Conservation (phyloP, 2,888 invertebrate genomes). For the Adelphocoris suturalis region DNA sequence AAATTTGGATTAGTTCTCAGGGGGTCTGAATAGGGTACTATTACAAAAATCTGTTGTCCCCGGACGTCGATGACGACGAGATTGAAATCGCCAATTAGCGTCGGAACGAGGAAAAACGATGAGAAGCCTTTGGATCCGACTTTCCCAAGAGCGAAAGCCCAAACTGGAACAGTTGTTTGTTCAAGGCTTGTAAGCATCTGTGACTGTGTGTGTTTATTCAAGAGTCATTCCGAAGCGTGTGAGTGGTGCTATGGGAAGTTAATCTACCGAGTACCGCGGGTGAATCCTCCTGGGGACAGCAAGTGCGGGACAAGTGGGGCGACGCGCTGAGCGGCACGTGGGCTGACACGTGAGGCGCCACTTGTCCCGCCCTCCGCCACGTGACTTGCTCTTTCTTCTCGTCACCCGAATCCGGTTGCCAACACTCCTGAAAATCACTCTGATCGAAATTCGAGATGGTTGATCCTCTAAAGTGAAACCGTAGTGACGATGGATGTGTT, state of each 20-base stretch:
- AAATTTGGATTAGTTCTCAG: not conserved
- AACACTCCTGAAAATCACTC: slow-evolving; percentile 16
- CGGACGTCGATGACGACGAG: not conserved
- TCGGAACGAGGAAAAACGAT: slow-evolving; percentile 23
- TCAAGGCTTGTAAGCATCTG: slow-evolving; percentile 44
- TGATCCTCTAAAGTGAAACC: not conserved
- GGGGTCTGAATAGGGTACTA: too few relatives aligned
- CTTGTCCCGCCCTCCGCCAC: slow-evolving; percentile 65
- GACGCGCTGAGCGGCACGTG: slow-evolving; percentile 50
- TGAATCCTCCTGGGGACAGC: slow-evolving; percentile 27
- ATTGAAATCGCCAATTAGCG: slow-evolving; percentile 24
- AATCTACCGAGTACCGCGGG: slow-evolving; percentile 49
- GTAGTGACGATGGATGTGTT: not conserved
- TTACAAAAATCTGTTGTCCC: not conserved
- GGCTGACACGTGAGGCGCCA: slow-evolving; percentile 8
- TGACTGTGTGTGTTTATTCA: slow-evolving; percentile 22
- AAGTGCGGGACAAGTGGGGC: slow-evolving; percentile 49
- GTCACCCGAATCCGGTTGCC: slow-evolving; percentile 47
- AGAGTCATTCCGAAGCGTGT: slow-evolving; percentile 71
- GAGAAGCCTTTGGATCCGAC: not conserved
- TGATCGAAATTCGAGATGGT: slow-evolving; percentile 8
- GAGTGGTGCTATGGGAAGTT: slow-evolving; percentile 74
- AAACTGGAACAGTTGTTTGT: slow-evolving; percentile 52
- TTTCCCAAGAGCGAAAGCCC: slow-evolving; percentile 19
- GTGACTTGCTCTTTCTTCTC: slow-evolving; percentile 55